Percentiles rank a stretch among this genome's conserved stretches.
Conservation (phyloP, 2,888 invertebrate species). For the Leptinotarsa rubiginosa region DNA sequence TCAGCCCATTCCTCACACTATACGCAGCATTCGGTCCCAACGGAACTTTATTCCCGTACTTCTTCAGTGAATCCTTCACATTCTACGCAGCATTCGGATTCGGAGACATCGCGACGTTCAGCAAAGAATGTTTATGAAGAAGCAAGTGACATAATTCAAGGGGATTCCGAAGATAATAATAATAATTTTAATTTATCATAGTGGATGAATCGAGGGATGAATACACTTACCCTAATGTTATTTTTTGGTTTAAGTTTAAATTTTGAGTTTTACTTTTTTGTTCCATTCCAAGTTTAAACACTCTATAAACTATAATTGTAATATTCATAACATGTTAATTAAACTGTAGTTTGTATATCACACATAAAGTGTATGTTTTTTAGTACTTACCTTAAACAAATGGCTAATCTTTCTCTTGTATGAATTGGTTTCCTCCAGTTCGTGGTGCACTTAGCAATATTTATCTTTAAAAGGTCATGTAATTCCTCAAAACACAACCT, state of each 20-base stretch:
- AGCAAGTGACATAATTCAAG: background rate
- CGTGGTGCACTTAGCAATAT: conserved; percentile 1
- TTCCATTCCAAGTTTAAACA: background rate
- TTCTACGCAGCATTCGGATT: background rate
- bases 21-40: background rate
- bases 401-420: too few species aligned
- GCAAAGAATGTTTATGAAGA: background rate
- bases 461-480: background rate
- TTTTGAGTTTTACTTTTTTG: background rate
- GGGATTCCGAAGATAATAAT: background rate
- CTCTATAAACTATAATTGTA: background rate
- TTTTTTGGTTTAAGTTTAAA: background rate
- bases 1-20: background rate
- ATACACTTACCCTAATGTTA: background rate
- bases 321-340: background rate
- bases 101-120: background rate
- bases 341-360: background rate
- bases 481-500: background rate
- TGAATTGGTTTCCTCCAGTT: conserved; percentile 4
- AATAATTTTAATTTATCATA: background rate
- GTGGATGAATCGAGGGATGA: background rate
- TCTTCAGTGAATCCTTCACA: background rate
- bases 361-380: too few species aligned
- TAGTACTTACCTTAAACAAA: too few species aligned
- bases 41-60: background rate